phyloP scores from a whole-genome alignment of 2,113 vertebrate species.

The Campylomormyrus tamandua region DNA sequence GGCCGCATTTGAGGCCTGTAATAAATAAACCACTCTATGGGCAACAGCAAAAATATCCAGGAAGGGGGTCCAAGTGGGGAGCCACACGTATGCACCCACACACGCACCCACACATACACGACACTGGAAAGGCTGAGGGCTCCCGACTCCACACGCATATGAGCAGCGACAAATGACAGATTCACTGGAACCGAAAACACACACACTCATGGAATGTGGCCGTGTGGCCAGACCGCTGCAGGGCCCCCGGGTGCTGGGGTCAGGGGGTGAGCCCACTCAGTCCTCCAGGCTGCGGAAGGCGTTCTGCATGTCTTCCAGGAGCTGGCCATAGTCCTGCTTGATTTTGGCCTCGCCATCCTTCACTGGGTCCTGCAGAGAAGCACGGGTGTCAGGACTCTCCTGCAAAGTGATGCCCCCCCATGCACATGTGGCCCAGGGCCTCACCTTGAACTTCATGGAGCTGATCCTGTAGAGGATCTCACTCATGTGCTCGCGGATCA shows the following conservation, averaged over 20 bases:
- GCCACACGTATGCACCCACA: background rate
- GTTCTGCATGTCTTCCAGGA: conserved; percentile 96
- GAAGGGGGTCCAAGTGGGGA: conserved; percentile 12
- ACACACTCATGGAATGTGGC: conserved; percentile 57
- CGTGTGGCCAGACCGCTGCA: conserved; percentile 30
- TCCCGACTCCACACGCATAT: background rate
- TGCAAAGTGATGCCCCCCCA: background rate
- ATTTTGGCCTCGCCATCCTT: conserved; percentile 94
- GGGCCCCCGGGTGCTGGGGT: conserved; percentile 27
- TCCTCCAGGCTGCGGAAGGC: conserved; percentile 93
- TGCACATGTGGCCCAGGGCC: too few species aligned
- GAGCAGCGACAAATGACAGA: background rate
- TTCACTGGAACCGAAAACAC: conserved; percentile 25
- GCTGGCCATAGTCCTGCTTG: conserved; percentile 84
- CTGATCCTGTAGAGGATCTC: conserved; percentile 90
- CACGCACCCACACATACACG: conserved; percentile 28
- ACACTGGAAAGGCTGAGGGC: conserved; percentile 9
- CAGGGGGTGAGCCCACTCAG: conserved; percentile 45
- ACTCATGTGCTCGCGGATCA: conserved; percentile 90
- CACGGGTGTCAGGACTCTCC: background rate
- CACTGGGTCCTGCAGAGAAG: conserved; percentile 73
- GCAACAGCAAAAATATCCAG: conserved; percentile 59
- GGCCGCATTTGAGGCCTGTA: conserved; percentile 42
- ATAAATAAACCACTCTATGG: conserved; percentile 58
- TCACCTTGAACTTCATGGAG: conserved; percentile 98